Evolutionary conservation across 2,113 vertebrate species (phyloP).

Genomic region (Pongo pygmaeus): DNA sequence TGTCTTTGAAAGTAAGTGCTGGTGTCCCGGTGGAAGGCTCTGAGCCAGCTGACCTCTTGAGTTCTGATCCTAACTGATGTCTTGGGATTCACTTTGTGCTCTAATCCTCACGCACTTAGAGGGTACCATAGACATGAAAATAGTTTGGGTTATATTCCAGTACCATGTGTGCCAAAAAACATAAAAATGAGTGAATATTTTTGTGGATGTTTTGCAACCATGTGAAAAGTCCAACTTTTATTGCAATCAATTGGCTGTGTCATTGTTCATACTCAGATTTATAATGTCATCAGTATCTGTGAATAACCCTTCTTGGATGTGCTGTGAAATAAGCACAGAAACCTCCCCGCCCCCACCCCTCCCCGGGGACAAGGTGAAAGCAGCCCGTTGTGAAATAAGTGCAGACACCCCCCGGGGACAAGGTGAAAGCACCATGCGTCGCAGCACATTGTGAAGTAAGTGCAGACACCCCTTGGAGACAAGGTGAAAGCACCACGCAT

Average conservation of each 20-base stretch:
- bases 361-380: not conserved
- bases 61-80: not conserved
- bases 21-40: not conserved
- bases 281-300: accelerated
- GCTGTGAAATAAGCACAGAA: not conserved
- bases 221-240: not conserved
- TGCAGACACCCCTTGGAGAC: not conserved
- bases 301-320: no score
- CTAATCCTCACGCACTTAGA: not conserved
- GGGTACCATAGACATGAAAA: not conserved
- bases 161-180: not conserved
- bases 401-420: no score
- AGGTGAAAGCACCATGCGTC: no score
- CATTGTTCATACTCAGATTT: no score
- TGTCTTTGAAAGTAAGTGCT: not conserved
- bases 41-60: not conserved
- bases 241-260: accelerated
- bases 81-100: not conserved
- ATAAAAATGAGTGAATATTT: not conserved
- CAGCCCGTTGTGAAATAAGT: no score
- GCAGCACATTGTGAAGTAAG: no score
- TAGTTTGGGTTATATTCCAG: not conserved
- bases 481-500: no score
- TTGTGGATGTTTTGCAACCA: not conserved
- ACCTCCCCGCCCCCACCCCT: no score